A percentile compares a stretch with the other conserved stretches of the same genome.
These are phyloP conservation scores for Andrena fulva DNA, from an alignment of 2,888 invertebrate genomes.

Conservation along the genomic window DNA sequence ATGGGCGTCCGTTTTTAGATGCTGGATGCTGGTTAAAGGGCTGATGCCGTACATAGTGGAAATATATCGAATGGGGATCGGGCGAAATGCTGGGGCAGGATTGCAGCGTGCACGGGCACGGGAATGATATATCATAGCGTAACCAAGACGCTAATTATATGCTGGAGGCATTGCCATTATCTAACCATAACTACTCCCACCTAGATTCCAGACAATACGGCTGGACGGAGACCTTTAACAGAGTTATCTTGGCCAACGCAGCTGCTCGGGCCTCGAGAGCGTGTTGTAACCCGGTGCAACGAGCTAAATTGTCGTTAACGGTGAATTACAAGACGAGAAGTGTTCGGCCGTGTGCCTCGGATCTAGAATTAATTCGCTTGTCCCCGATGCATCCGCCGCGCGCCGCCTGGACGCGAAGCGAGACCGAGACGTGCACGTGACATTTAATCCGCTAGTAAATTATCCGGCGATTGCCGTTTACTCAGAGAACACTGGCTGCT, in stretches of 20 bases:
- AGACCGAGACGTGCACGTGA: constrained; percentile 5
- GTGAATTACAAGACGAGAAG: constrained; percentile 56
- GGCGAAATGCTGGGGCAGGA: background rate
- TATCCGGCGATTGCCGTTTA: constrained; percentile 1
- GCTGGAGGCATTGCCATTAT: constrained; percentile 66
- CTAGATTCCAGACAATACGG: constrained; percentile 66
- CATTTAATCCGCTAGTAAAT: constrained; percentile 6
- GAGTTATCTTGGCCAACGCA: constrained; percentile 69
- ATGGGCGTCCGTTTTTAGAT: too few species aligned
- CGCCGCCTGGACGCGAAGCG: background rate
- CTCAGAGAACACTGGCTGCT: background rate
- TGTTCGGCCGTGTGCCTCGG: constrained; percentile 37
- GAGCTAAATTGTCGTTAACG: constrained; percentile 70
- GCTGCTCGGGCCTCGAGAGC: constrained; percentile 24
- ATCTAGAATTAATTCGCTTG: constrained; percentile 57
- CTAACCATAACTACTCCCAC: constrained; percentile 70
- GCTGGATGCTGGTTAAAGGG: background rate
- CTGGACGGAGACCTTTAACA: constrained; percentile 68
- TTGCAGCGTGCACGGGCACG: constrained; percentile 7
- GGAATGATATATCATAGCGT: constrained; percentile 56
- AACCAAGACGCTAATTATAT: constrained; percentile 64
- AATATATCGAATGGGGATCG: background rate
- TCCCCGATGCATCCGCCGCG: constrained; percentile 16
- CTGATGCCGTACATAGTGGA: background rate
- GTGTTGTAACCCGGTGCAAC: constrained; percentile 66